Conservation (phyloP, 2,113 vertebrate genomes). For the Sigmodon hispidus region DNA sequence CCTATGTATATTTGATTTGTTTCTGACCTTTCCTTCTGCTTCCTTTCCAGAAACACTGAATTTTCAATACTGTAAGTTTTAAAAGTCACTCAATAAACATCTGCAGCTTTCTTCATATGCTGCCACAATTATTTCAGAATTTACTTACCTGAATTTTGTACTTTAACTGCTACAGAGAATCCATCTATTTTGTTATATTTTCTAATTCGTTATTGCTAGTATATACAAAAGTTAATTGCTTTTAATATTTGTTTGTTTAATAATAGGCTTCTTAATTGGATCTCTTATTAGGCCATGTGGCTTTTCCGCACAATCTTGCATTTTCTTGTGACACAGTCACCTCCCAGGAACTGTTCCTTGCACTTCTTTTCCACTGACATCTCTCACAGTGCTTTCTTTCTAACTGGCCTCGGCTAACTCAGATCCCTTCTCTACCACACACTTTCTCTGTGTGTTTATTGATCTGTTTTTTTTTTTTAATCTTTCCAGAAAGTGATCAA, state of each 20-base stretch:
- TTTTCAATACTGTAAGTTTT: not conserved
- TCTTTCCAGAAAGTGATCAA: not conserved
- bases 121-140: not conserved
- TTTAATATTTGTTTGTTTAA: constrained; percentile 57
- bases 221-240: constrained; percentile 1
- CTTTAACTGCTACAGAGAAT: constrained; percentile 33
- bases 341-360: not conserved
- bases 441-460: constrained; percentile 2
- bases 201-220: constrained; percentile 43
- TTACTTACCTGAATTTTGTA: not conserved
- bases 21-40: constrained; percentile 27
- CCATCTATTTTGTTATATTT: constrained; percentile 42
- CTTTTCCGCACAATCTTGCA: constrained; percentile 1
- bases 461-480: not conserved
- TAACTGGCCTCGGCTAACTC: not conserved
- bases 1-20: constrained; percentile 32
- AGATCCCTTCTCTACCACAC: not conserved
- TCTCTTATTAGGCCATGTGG: not conserved
- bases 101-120: not conserved
- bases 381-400: not conserved
- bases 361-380: not conserved
- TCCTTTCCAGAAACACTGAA: not conserved
- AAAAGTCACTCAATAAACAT: constrained; percentile 1
- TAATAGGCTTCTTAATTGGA: constrained; percentile 47
- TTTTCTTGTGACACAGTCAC: not conserved